Evolutionary conservation across 2,113 vertebrate species (phyloP).

Genomic region (Vidua macroura): DNA sequence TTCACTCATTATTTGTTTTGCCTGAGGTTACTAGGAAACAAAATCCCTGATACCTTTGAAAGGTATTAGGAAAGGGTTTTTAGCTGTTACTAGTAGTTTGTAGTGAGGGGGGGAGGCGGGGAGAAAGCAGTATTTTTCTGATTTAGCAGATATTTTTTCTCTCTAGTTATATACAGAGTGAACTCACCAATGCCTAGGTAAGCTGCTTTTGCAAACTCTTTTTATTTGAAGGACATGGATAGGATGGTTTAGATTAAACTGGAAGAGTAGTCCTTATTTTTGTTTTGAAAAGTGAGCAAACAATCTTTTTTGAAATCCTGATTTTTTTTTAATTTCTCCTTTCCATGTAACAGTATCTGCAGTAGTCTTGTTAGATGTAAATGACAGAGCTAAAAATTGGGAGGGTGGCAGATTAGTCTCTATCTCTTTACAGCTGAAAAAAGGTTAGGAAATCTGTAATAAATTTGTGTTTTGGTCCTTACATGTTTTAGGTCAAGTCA

Average conservation of each 20-base stretch:
- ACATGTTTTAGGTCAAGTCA: background rate
- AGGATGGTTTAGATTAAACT: background rate
- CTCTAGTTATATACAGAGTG: background rate
- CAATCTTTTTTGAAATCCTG: background rate
- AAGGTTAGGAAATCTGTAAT: background rate
- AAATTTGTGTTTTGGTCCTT: background rate
- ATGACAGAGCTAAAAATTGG: background rate
- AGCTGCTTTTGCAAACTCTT: background rate
- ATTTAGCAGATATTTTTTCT: background rate
- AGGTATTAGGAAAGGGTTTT: background rate
- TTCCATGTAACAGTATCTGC: background rate
- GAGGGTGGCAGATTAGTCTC: background rate
- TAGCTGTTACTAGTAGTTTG: background rate
- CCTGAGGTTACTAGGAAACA: background rate
- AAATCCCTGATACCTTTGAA: background rate
- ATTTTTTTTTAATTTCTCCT: background rate
- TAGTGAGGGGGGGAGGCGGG: background rate
- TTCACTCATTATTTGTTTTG: background rate
- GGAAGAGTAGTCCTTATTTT: background rate
- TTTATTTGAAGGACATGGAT: background rate
- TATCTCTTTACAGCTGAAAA: background rate
- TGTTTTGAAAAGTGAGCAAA: background rate
- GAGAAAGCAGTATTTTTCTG: background rate
- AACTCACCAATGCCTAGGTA: background rate
- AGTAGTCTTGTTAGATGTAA: background rate